These are phyloP conservation scores for Columba livia DNA, from an alignment of 2,113 vertebrate species.

Conservation along the genomic window DNA sequence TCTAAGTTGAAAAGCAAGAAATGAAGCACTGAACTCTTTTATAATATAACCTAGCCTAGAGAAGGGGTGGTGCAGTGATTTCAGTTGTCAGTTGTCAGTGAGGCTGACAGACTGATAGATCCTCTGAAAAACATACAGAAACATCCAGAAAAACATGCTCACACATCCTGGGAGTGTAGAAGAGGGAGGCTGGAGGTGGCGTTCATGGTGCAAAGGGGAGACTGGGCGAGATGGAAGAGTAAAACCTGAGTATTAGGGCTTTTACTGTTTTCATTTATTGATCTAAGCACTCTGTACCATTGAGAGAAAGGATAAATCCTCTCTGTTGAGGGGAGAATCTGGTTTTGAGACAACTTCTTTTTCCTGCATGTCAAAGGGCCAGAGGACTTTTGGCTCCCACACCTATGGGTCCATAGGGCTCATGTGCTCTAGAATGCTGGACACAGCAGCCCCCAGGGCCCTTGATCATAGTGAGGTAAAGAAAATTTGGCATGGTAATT, in stretches of 20 bases:
- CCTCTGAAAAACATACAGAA: background rate
- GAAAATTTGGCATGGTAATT: background rate
- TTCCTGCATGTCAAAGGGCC: background rate
- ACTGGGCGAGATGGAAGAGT: background rate
- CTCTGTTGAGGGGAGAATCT: background rate
- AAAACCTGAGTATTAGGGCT: background rate
- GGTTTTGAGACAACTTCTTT: background rate
- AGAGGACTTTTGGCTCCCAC: background rate
- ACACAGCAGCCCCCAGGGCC: background rate
- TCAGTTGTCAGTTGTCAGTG: background rate
- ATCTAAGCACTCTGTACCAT: background rate
- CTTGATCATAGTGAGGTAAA: background rate
- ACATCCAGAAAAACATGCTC: background rate
- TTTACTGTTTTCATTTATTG: background rate
- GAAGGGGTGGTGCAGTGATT: background rate
- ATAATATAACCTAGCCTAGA: background rate
- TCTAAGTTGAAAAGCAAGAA: background rate
- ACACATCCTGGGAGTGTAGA: background rate
- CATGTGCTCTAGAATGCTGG: background rate
- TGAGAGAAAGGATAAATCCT: background rate
- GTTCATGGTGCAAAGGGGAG: background rate
- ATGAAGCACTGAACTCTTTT: background rate
- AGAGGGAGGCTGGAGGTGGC: background rate
- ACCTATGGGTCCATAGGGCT: background rate
- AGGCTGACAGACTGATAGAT: rapidly evolving